A percentile compares a stretch with the other conserved stretches of the same genome.
phyloP scores from a whole-genome alignment of 92 coral and sea anemone species.

The Porites lobata region DNA sequence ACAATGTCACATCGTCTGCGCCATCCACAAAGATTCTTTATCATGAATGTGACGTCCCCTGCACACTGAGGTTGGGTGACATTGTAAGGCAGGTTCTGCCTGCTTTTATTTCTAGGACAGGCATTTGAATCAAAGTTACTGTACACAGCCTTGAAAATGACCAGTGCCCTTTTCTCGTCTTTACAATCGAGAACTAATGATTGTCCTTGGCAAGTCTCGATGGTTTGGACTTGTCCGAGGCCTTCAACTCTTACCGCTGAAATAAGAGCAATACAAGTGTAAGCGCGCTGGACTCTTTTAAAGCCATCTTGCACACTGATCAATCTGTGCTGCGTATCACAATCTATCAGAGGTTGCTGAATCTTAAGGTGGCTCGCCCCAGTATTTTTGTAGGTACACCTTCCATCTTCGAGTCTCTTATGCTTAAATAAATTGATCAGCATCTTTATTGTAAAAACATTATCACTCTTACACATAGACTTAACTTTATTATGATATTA shows the following conservation, averaged over 20 bases:
- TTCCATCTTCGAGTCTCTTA: too few relatives aligned
- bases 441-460: too few relatives aligned
- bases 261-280: neutral
- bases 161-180: neutral
- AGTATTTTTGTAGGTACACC: too few relatives aligned
- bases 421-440: too few relatives aligned
- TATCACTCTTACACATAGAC: too few relatives aligned
- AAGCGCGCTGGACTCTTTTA: too few relatives aligned
- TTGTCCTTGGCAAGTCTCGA: conserved; percentile 12
- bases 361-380: too few relatives aligned
- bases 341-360: too few relatives aligned
- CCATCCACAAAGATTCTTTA: conserved; percentile 25
- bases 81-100: neutral
- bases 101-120: conserved; percentile 19
- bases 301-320: too few relatives aligned
- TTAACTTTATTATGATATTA: too few relatives aligned
- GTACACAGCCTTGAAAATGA: conserved; percentile 15
- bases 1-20: neutral
- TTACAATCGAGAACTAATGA: conserved; percentile 3
- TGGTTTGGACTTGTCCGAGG: neutral
- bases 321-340: too few relatives aligned
- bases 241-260: conserved; percentile 29
- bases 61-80: neutral
- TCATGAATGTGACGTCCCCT: neutral
- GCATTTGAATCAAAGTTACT: neutral